phyloP scores from a whole-genome alignment of 2,113 vertebrate genomes.

The Toxostoma redivivum region DNA sequence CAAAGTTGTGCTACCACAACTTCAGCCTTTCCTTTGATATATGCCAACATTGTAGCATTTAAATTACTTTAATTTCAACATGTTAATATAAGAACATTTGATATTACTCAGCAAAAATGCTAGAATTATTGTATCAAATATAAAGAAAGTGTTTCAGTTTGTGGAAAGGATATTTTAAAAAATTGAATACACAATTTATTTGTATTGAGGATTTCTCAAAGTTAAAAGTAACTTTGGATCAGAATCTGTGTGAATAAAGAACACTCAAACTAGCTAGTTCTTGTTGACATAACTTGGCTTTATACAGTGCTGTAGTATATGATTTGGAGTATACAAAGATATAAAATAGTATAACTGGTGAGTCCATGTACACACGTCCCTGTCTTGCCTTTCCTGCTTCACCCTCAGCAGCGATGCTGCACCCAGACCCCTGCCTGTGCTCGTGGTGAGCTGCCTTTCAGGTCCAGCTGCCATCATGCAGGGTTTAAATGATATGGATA shows the following conservation, averaged over 20 bases:
- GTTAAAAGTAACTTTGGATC: neutral
- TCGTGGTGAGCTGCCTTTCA: rapidly evolving
- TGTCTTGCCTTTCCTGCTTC: neutral
- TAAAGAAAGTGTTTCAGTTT: neutral
- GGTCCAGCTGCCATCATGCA: neutral
- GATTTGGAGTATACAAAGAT: neutral
- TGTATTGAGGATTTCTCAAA: neutral
- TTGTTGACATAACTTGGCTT: neutral
- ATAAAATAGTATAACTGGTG: neutral
- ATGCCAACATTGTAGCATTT: neutral
- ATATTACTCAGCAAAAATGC: neutral
- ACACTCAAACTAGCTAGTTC: neutral
- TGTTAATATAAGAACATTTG: neutral
- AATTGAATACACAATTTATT: neutral
- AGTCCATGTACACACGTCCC: rapidly evolving
- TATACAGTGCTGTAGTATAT: rapidly evolving
- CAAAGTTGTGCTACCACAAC: neutral
- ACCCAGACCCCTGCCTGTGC: neutral
- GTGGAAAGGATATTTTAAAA: neutral
- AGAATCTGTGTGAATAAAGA: neutral
- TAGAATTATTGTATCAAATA: neutral
- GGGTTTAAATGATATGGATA: neutral
- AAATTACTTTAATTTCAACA: neutral
- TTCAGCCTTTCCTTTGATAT: neutral
- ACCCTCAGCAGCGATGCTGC: rapidly evolving